Base-by-base conservation (phyloP, 2,797 vertebrate species). In the Sciaenops ocellatus region DNA sequence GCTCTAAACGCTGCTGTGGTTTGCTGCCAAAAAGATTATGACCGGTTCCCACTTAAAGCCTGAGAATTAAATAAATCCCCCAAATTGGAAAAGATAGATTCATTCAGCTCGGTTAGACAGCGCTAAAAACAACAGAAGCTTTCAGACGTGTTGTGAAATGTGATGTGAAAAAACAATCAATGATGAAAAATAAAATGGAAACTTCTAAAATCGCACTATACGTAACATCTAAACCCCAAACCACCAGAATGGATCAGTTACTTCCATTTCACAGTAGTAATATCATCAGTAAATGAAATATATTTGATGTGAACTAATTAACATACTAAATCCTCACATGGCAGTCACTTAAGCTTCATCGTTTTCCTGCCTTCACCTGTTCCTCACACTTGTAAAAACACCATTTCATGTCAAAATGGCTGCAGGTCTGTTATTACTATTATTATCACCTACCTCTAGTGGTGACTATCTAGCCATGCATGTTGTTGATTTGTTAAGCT, bases 1-100 rank as follows among this genome's bases (percentile, higher is more conserved):
- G 56, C 73, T 65, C 71, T 79, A 59, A 80, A 77, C 6, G n/a
- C 80, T 34, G 64, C 61, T 1, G 77, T 66, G 24, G 46, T 68
- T 73, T 1, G 42, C 62, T 79, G 86, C 90, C 88, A 87, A 77
- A 85, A 64, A 85, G 83, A 90, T 89, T 86, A 84, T 62, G 78
- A 83, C 55, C 65, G 11, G 64, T 41, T 85, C 76, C 24, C 73
- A 61, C 67, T 83, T 88, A 82, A 84, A 87, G 76, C 65, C 63
- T 3, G 30, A 82, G 84, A 91, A 90, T 90, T 86, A 88, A 87
- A 82, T 69, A 84, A 88, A 83, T 79, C 75, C 75, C 28, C 30
- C n/a, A 57, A 85, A 83, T 47, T 65, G 38, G 63, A 72, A 78
- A 70, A 76, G 61, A 70, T 61, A 28, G 42, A 70, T 63, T 80